phyloP scores from a whole-genome alignment of 2,113 vertebrate species.

The Merops nubicus region DNA sequence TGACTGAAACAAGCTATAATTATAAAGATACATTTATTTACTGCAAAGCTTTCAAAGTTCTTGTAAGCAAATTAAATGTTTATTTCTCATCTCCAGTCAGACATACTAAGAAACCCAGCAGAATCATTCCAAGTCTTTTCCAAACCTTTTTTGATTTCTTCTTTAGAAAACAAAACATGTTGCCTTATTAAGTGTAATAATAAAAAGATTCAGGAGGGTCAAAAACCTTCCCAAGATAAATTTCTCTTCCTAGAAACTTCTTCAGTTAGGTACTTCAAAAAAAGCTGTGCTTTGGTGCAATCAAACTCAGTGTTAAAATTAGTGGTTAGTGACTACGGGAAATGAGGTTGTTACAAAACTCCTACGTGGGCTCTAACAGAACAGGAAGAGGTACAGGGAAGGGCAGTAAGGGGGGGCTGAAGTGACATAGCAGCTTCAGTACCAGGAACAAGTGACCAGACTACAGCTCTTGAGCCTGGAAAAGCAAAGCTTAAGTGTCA shows the following conservation, averaged over 20 bases:
- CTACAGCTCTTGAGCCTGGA: background rate
- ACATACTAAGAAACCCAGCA: background rate
- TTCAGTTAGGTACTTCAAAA: background rate
- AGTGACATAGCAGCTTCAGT: accelerated
- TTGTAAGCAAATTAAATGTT: background rate
- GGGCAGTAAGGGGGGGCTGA: background rate
- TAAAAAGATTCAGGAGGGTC: background rate
- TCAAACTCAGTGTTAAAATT: background rate
- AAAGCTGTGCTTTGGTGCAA: background rate
- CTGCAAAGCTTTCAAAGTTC: background rate
- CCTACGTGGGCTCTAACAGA: background rate
- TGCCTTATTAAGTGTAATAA: background rate
- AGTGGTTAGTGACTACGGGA: background rate
- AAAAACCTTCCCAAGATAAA: background rate
- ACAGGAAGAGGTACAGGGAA: background rate
- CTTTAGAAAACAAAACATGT: background rate
- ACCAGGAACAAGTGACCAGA: background rate
- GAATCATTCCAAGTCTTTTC: background rate
- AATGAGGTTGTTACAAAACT: background rate
- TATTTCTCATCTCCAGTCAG: background rate
- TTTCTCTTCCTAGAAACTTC: background rate
- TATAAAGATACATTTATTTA: background rate
- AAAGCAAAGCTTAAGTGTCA: background rate
- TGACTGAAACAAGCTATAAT: background rate
- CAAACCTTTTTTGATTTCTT: background rate